Conservation (phyloP, 2,888 invertebrate genomes). For the Nomada ferruginata region DNA sequence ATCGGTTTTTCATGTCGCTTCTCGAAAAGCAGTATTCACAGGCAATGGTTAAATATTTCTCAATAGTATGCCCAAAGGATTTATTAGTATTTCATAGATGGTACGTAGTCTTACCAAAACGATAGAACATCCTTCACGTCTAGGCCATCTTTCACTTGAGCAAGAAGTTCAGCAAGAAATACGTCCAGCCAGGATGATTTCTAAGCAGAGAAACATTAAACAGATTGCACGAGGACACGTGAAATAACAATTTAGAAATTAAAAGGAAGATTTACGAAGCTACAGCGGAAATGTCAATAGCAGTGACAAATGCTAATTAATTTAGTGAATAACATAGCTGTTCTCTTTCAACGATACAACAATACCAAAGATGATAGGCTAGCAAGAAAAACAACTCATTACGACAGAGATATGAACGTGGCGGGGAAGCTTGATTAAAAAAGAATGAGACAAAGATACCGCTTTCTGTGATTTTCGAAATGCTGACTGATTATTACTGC, state of each 20-base stretch:
- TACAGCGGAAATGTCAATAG: not conserved
- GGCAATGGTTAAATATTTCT: not conserved
- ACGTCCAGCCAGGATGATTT: constrained; percentile 89
- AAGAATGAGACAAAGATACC: constrained; percentile 13
- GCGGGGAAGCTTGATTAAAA: constrained; percentile 44
- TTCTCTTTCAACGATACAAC: not conserved
- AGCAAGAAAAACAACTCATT: constrained; percentile 45
- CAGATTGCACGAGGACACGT: not conserved
- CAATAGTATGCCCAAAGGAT: not conserved
- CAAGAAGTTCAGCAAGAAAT: constrained; percentile 87
- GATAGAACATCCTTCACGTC: constrained; percentile 86
- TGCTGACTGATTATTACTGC: constrained; percentile 32
- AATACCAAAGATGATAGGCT: constrained; percentile 23
- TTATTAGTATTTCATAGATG: not conserved
- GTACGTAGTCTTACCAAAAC: constrained; percentile 85
- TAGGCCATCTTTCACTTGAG: constrained; percentile 86
- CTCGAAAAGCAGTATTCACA: not conserved
- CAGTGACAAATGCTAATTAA: constrained; percentile 4
- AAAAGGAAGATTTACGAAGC: not conserved
- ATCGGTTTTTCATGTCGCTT: not conserved
- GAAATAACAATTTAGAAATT: not conserved
- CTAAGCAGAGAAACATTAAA: constrained; percentile 80
- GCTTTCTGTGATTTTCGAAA: constrained; percentile 28
- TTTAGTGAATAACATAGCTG: constrained; percentile 6
- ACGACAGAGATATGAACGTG: constrained; percentile 25